Evolutionary conservation across 2,797 vertebrate genomes (phyloP).

Genomic region (Rhinoraja longicauda): DNA sequence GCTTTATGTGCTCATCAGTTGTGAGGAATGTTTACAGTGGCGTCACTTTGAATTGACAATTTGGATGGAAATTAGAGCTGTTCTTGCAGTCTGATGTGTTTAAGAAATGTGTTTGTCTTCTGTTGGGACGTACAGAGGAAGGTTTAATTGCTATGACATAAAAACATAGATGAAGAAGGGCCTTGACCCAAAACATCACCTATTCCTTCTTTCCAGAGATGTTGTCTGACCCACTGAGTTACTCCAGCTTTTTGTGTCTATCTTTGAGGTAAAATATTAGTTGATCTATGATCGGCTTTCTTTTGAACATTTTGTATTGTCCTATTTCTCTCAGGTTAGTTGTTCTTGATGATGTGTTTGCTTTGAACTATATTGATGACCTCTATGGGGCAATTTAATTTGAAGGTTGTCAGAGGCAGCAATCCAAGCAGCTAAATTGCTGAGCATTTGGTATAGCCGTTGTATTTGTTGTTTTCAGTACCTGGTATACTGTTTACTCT

Average conservation of each 20-base stretch:
- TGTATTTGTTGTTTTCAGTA: too few relatives aligned
- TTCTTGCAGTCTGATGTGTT: background rate
- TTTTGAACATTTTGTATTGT: background rate
- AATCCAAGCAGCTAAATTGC: background rate
- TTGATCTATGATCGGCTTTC: background rate
- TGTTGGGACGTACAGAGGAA: background rate
- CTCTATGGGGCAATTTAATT: background rate
- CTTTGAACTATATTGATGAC: background rate
- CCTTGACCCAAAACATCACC: too few relatives aligned
- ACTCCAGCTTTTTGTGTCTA: too few relatives aligned
- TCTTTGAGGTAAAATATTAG: background rate
- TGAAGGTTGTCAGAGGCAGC: background rate
- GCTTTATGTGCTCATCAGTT: background rate
- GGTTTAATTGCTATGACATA: background rate
- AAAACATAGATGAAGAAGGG: too few relatives aligned
- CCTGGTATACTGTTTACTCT: too few relatives aligned
- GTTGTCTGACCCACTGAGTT: too few relatives aligned
- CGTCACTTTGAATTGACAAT: background rate
- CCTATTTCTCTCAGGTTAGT: background rate
- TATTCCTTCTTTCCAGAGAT: too few relatives aligned
- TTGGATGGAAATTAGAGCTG: background rate
- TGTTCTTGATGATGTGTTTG: background rate
- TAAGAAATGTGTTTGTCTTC: background rate
- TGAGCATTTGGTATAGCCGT: background rate
- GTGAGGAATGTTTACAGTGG: background rate